phyloP scores from a whole-genome alignment of 2,888 invertebrate genomes.

The Calliopum simillimum region DNA sequence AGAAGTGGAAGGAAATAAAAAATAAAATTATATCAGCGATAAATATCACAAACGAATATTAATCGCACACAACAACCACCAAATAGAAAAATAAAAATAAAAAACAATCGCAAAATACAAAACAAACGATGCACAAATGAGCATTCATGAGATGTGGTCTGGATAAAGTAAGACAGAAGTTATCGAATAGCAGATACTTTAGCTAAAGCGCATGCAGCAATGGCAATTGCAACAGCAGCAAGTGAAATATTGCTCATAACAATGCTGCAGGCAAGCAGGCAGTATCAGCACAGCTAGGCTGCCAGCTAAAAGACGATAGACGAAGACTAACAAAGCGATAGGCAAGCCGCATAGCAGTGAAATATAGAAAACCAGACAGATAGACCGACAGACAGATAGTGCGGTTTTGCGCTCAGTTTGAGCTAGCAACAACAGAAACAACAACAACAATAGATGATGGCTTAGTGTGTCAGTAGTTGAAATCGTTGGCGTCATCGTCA shows the following conservation, averaged over 20 bases:
- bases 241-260: neutral
- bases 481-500: neutral
- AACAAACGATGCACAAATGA: conserved; percentile 1
- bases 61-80: no score
- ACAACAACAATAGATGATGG: neutral
- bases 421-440: neutral
- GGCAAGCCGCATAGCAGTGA: conserved; percentile 1
- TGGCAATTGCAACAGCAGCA: neutral
- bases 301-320: neutral
- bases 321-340: no score
- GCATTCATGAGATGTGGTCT: conserved; percentile 4
- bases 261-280: neutral
- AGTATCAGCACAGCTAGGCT: neutral
- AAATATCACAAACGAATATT: no score
- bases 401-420: neutral
- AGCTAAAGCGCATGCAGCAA: neutral
- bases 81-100: neutral
- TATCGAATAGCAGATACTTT: neutral
- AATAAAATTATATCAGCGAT: no score
- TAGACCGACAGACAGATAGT: neutral
- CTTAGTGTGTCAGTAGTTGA: neutral
- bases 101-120: neutral
- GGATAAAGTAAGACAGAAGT: no score
- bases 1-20: no score
- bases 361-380: neutral